These are phyloP conservation scores for Rynchops niger DNA, from an alignment of 2,113 vertebrate genomes.

Conservation along the genomic window DNA sequence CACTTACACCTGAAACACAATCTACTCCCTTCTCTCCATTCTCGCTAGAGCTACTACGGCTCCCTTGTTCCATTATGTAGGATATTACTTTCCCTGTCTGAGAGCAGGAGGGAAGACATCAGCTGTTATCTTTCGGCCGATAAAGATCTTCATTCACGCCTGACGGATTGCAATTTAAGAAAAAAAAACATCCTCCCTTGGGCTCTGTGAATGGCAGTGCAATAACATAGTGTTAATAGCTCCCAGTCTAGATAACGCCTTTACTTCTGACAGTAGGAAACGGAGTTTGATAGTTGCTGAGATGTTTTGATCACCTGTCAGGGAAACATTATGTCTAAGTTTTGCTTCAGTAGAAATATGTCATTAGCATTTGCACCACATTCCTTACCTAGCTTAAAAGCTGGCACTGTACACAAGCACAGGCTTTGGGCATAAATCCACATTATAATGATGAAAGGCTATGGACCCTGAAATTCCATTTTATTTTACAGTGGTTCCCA, in stretches of 20 bases:
- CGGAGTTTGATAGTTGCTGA: not conserved
- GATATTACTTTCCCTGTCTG: constrained; percentile 63
- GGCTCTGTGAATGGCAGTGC: constrained; percentile 41
- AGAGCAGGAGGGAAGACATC: constrained; percentile 54
- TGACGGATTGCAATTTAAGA: constrained; percentile 38
- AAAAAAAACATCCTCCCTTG: not conserved
- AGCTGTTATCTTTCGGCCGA: constrained; percentile 51
- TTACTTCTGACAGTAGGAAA: constrained; percentile 45
- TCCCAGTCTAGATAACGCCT: constrained; percentile 45
- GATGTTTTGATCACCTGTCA: constrained; percentile 65
- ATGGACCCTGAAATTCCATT: not conserved
- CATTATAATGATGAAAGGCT: not conserved
- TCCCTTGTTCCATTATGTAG: constrained; percentile 35
- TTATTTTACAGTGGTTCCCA: not conserved
- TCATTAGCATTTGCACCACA: not conserved
- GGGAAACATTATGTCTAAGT: not conserved
- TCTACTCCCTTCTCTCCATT: constrained; percentile 35
- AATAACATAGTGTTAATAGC: constrained; percentile 43
- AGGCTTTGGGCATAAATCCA: not conserved
- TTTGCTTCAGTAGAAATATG: constrained; percentile 27
- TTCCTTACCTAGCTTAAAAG: not conserved
- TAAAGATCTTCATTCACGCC: constrained; percentile 62
- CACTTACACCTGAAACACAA: constrained; percentile 68
- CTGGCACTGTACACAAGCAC: not conserved
- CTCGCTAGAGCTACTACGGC: not conserved